These are phyloP conservation scores for Erynnis tages DNA, from an alignment of 2,888 invertebrate species.

Conservation along the genomic window DNA sequence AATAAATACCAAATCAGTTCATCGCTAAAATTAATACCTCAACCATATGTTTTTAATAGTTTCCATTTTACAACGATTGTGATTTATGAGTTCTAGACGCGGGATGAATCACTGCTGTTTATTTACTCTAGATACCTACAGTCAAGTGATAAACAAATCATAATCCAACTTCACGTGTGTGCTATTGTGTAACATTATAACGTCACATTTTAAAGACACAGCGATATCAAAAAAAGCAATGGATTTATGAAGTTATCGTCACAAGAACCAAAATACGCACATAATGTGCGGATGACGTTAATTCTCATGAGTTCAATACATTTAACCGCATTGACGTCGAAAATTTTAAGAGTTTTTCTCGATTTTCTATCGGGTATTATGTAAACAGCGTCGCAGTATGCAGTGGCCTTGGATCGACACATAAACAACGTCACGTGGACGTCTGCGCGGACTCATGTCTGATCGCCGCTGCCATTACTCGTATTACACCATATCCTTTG, in stretches of 20 bases:
- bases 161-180: neutral
- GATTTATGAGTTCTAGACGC: slow-evolving; percentile 18
- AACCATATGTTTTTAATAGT: slow-evolving; percentile 32
- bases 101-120: slow-evolving; percentile 12
- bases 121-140: slow-evolving; percentile 9
- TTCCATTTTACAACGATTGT: slow-evolving; percentile 1
- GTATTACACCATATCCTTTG: slow-evolving; percentile 24
- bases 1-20: slow-evolving; percentile 1
- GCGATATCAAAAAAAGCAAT: slow-evolving; percentile 2
- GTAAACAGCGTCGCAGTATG: slow-evolving; percentile 67
- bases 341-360: slow-evolving; percentile 10
- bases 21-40: neutral
- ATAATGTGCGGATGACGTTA: neutral
- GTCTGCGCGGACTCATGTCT: slow-evolving; percentile 40
- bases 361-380: slow-evolving; percentile 20
- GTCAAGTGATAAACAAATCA: neutral
- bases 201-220: neutral
- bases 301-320: slow-evolving; percentile 12
- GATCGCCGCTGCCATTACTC: slow-evolving; percentile 34
- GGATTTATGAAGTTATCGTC: no score
- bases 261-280: no score
- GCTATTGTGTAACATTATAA: slow-evolving; percentile 5
- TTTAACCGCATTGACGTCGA: slow-evolving; percentile 19
- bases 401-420: slow-evolving; percentile 64
- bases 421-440: slow-evolving; percentile 74